Base-by-base conservation (phyloP, 2,888 invertebrate species). In the Pyrochroa serraticornis region DNA sequence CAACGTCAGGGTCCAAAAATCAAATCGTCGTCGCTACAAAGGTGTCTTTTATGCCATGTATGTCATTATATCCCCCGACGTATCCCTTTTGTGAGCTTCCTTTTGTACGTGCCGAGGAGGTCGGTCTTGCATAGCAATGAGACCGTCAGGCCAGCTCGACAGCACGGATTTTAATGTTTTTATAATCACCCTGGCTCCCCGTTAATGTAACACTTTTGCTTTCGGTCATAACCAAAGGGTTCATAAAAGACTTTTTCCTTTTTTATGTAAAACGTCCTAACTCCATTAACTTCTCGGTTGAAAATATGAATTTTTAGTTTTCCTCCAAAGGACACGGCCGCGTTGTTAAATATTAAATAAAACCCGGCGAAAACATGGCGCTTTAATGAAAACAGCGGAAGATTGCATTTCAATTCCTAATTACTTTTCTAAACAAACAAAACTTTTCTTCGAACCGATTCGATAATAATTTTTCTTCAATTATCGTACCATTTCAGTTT, bases 61-160 rank as follows among this genome's bases (percentile, higher is more conserved):
- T 73, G 73, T 74, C 74, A 75, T 76, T 76, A 77, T 76, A 73
- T 71, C 71, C 71, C 71, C 69, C 67, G 71, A 69, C 69, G 70
- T 71, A 68, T 71, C 75, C 75, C 76, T 76, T 77, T 77, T 77
- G 77, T 77, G 70, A 70, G 72, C 69, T 70, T 71, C 76, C 76
- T 77, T 76, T 77, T 77, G 73, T 71, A 63, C 68, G 59, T 49
- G 66, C 70, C 71, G 73, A 75, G 72, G 71, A 74, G 74, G 70
- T 71, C 73, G 72, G 74, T 74, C 77, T 78, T 77, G 78, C 78
- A 78, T 78, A 77, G 71, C 77, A 78, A 78, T 77, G 76, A 77
- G 76, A 65, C 63, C 66, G 71, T 66, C 70, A 63, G 68, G 69
- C 66, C 69, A 67, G 22, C 31, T 38, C 52, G 12, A 35, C 42